phyloP scores from a whole-genome alignment of 1,140 invertebrate genomes.

The Thalassaphorura encarpata region DNA sequence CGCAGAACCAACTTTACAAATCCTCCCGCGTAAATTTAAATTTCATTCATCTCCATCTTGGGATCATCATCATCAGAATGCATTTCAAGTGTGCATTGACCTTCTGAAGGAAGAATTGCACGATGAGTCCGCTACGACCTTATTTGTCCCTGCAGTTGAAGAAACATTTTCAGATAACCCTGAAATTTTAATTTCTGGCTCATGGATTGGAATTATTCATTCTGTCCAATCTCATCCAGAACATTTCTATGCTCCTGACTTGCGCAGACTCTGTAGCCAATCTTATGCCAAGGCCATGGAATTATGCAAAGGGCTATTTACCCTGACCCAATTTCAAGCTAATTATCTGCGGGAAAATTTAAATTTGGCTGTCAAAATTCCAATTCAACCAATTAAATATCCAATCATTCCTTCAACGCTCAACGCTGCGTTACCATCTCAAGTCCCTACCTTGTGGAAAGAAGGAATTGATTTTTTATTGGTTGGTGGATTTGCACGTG shows the following conservation, averaged over 20 bases:
- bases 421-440: neutral
- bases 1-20: neutral
- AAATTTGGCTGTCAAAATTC: neutral
- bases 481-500: conserved; percentile 19
- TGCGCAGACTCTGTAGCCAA: conserved; percentile 3
- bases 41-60: conserved; percentile 3
- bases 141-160: conserved; percentile 17
- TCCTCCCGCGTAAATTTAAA: neutral
- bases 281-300: neutral
- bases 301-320: conserved; percentile 12
- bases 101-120: conserved; percentile 3
- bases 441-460: neutral
- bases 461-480: conserved; percentile 2
- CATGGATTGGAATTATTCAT: conserved; percentile 21
- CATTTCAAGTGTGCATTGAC: conserved; percentile 8
- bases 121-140: neutral
- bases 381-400: conserved; percentile 8
- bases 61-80: conserved; percentile 17
- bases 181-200: neutral
- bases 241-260: conserved; percentile 15
- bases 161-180: conserved; percentile 12
- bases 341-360: conserved; percentile 7
- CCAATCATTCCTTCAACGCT: neutral
- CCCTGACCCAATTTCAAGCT: conserved; percentile 11
- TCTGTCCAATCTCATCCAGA: conserved; percentile 4